phyloP scores from a whole-genome alignment of 64 coral and sea anemone species.

The Platygyra sinensis region DNA sequence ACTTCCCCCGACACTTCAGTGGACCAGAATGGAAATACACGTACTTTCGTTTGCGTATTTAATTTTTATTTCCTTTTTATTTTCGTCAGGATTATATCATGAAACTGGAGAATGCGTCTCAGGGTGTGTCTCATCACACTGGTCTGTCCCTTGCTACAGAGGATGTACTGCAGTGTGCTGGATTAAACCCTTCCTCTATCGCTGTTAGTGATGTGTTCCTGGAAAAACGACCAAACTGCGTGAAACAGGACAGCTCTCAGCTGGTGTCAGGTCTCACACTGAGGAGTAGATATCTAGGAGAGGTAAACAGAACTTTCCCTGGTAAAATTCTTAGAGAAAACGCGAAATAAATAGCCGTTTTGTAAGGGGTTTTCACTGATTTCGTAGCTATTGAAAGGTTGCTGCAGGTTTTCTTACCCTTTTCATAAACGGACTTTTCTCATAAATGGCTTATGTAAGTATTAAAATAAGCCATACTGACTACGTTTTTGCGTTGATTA shows the following conservation, averaged over 20 bases:
- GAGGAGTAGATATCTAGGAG: conserved; percentile 88
- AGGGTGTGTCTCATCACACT: conserved; percentile 71
- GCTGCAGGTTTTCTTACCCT: no score
- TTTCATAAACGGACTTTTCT: no score
- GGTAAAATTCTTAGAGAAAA: neutral
- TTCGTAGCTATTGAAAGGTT: no score
- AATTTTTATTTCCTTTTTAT: neutral
- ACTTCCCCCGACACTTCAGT: no score
- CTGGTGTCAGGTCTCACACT: conserved; percentile 72
- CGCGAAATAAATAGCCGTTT: no score
- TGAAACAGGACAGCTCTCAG: conserved; percentile 78
- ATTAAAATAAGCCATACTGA: no score
- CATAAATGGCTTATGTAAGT: no score
- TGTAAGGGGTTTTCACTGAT: neutral
- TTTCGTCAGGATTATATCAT: conserved; percentile 87
- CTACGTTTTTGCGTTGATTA: no score
- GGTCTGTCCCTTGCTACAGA: conserved; percentile 86
- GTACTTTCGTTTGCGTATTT: no score
- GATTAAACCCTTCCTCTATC: conserved; percentile 65
- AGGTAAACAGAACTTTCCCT: conserved; percentile 44
- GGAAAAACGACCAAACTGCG: conserved; percentile 84
- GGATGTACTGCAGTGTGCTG: conserved; percentile 75
- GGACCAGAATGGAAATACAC: no score
- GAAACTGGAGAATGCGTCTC: conserved; percentile 63
- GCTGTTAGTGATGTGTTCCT: conserved; percentile 63